phyloP scores from a whole-genome alignment of 2,888 invertebrate genomes.

The Galerucella calmariensis region DNA sequence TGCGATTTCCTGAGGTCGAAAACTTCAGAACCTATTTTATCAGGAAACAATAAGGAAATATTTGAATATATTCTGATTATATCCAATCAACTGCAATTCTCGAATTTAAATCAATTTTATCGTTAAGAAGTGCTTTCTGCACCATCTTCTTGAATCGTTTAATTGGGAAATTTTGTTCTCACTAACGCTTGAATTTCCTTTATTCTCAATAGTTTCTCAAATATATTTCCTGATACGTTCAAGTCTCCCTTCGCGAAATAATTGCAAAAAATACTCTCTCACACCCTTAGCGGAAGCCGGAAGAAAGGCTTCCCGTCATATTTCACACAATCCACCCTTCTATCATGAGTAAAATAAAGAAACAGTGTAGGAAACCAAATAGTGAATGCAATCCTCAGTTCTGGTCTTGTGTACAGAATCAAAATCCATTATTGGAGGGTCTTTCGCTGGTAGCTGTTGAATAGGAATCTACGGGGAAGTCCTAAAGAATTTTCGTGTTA shows the following conservation, averaged over 20 bases:
- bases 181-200: background rate
- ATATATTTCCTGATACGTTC: constrained; percentile 4
- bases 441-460: constrained; percentile 42
- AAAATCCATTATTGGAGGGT: constrained; percentile 62
- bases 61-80: no score
- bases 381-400: constrained; percentile 54
- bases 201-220: constrained; percentile 16
- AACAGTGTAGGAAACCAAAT: constrained; percentile 54
- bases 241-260: constrained; percentile 32
- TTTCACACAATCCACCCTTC: constrained; percentile 43
- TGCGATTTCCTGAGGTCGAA: no score
- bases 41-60: no score
- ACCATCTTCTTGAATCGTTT: background rate
- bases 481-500: constrained; percentile 56
- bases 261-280: constrained; percentile 47
- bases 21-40: no score
- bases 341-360: constrained; percentile 50
- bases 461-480: constrained; percentile 47
- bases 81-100: no score
- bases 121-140: no score
- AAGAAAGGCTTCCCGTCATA: constrained; percentile 43
- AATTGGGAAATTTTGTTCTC: background rate
- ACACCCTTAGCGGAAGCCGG: constrained; percentile 39
- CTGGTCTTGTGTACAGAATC: constrained; percentile 59
- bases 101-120: no score